phyloP scores from a whole-genome alignment of 2,888 invertebrate genomes.

The Euplagia quadripunctaria region DNA sequence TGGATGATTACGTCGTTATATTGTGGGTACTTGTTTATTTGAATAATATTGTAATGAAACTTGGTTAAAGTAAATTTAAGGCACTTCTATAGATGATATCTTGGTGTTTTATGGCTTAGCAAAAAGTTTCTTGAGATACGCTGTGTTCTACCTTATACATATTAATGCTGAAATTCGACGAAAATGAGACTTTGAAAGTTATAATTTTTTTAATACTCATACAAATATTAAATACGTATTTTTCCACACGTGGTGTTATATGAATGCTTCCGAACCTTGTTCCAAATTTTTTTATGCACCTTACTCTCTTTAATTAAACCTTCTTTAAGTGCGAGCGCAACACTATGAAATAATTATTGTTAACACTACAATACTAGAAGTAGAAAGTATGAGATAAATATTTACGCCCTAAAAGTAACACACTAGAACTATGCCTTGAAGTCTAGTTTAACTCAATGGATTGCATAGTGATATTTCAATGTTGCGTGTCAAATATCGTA shows the following conservation, averaged over 20 bases:
- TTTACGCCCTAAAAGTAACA: neutral
- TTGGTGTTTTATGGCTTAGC: neutral
- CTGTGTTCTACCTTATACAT: constrained; percentile 6
- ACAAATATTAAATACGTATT: neutral
- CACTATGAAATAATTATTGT: neutral
- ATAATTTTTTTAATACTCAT: neutral
- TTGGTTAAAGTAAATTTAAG: constrained; percentile 1
- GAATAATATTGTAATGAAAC: constrained; percentile 18
- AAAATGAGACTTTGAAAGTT: neutral
- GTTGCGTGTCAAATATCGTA: too few relatives aligned
- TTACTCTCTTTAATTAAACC: neutral
- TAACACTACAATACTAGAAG: too few relatives aligned
- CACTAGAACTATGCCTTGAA: neutral
- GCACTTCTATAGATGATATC: constrained; percentile 2
- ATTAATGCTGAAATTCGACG: neutral
- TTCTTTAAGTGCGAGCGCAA: neutral
- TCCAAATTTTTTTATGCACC: neutral
- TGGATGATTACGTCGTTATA: constrained; percentile 24
- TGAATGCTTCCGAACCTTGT: neutral
- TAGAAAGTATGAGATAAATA: neutral
- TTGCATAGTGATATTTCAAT: neutral
- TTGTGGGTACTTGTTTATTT: constrained; percentile 14
- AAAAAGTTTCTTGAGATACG: constrained; percentile 2
- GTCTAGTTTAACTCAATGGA: neutral
- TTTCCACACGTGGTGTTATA: neutral